Evolutionary conservation across 1,140 invertebrate genomes (phyloP).

Genomic region (Zophobas atratus): DNA sequence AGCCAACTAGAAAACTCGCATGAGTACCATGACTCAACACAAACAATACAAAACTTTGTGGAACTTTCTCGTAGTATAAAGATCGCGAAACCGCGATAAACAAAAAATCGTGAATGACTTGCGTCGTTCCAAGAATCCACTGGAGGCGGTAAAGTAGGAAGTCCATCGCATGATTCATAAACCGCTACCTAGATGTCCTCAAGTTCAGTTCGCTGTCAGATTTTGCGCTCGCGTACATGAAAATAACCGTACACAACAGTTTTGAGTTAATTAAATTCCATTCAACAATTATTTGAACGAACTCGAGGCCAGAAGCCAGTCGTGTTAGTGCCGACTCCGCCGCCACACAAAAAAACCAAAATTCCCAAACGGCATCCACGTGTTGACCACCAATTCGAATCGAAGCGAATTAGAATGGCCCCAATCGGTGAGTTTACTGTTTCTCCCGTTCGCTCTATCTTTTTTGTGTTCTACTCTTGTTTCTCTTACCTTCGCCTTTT

Average conservation of each 20-base stretch:
- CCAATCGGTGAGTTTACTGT: constrained; percentile 69
- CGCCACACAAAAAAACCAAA: background rate
- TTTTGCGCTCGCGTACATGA: constrained; percentile 23
- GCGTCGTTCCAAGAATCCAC: background rate
- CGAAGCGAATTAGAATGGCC: constrained; percentile 67
- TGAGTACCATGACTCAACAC: too few relatives aligned
- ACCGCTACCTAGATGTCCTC: constrained; percentile 12
- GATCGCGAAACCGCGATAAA: too few relatives aligned
- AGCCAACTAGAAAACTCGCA: too few relatives aligned
- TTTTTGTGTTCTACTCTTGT: constrained; percentile 32
- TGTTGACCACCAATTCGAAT: background rate
- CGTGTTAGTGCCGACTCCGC: constrained; percentile 5
- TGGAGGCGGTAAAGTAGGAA: constrained; percentile 2
- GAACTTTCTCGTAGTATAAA: too few relatives aligned
- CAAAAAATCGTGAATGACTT: background rate
- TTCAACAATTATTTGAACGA: constrained; percentile 16
- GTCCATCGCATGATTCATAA: constrained; percentile 1
- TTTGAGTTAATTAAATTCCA: constrained; percentile 34
- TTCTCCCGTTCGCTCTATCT: too few relatives aligned
- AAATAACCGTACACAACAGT: constrained; percentile 27
- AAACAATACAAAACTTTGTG: too few relatives aligned
- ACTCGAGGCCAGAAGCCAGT: background rate
- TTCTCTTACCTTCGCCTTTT: constrained; percentile 75
- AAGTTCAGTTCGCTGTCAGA: constrained; percentile 4
- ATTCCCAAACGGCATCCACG: background rate